A percentile compares a stretch with the other conserved stretches of the same genome.
These are phyloP conservation scores for Drosophila varians DNA, from an alignment of 1,140 invertebrate species.

Conservation along the genomic window DNA sequence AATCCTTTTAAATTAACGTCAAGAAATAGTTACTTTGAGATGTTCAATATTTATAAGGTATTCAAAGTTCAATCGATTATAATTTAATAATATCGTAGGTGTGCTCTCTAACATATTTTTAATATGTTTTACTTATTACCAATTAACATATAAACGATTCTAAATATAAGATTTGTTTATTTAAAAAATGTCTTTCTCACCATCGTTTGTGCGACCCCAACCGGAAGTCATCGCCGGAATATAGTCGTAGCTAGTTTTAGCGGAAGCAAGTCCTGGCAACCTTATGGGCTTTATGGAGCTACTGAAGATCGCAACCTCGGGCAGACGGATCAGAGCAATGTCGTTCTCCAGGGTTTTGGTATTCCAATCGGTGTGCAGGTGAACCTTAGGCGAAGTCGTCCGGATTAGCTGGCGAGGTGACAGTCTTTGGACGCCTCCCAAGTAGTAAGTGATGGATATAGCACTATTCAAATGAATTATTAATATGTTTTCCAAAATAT, in stretches of 20 bases:
- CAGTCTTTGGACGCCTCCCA: constrained; percentile 27
- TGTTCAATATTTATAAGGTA: too few species aligned
- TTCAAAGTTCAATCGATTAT: too few species aligned
- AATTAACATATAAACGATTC: too few species aligned
- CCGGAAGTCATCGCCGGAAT: constrained; percentile 76
- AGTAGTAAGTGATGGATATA: constrained; percentile 46
- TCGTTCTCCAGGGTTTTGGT: constrained; percentile 60
- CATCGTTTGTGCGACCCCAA: constrained; percentile 83
- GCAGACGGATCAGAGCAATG: constrained; percentile 83
- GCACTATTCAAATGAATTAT: constrained; percentile 38
- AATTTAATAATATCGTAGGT: too few species aligned
- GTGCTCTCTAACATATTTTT: too few species aligned
- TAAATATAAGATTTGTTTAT: too few species aligned
- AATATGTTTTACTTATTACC: too few species aligned
- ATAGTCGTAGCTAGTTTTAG: constrained; percentile 70
- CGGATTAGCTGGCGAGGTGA: constrained; percentile 17
- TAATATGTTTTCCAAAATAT: constrained; percentile 3
- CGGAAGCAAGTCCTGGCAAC: constrained; percentile 64
- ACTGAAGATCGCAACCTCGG: constrained; percentile 62
- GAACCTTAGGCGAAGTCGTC: background rate
- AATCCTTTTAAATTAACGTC: too few species aligned
- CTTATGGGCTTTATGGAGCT: constrained; percentile 71
- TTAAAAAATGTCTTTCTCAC: background rate
- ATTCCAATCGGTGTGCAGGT: constrained; percentile 56
- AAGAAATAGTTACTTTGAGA: too few species aligned